Percentiles rank a stretch among this genome's conserved stretches.
Conservation (phyloP, 2,797 vertebrate species). For the Melanotaenia parkinsoni region DNA sequence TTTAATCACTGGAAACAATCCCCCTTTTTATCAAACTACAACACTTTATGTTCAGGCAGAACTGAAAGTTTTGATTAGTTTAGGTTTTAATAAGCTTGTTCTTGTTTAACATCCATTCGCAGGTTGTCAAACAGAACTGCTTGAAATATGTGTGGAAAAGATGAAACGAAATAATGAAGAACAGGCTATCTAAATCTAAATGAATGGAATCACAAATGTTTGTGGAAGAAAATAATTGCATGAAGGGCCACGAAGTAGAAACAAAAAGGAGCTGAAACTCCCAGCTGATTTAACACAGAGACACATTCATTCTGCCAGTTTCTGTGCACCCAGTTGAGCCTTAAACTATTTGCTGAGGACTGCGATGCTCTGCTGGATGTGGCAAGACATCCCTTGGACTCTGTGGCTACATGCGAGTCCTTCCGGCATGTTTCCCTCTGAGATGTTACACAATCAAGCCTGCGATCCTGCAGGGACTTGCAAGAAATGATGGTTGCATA, state of each 20-base stretch:
- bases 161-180: neutral
- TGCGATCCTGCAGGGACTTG: slow-evolving; percentile 68
- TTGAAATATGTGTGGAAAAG: neutral
- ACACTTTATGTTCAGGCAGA: neutral
- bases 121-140: neutral
- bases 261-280: slow-evolving; percentile 14
- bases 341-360: neutral
- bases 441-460: slow-evolving; percentile 66
- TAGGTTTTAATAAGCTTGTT: neutral
- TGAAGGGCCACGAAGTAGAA: slow-evolving; percentile 6
- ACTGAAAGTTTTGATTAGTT: neutral
- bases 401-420: slow-evolving; percentile 31
- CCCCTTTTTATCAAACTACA: neutral
- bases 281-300: slow-evolving; percentile 21
- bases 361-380: neutral
- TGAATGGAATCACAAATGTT: neutral
- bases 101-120: neutral
- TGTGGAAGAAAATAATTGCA: neutral
- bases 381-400: neutral
- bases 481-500: slow-evolving; percentile 67
- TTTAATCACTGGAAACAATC: neutral
- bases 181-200: neutral
- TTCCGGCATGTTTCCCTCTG: slow-evolving; percentile 45
- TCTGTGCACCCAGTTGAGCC: slow-evolving; percentile 2
- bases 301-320: neutral